Percentiles rank a stretch among this genome's conserved stretches.
These are phyloP conservation scores for Andricus curvator DNA, from an alignment of 2,888 invertebrate genomes.

Conservation along the genomic window DNA sequence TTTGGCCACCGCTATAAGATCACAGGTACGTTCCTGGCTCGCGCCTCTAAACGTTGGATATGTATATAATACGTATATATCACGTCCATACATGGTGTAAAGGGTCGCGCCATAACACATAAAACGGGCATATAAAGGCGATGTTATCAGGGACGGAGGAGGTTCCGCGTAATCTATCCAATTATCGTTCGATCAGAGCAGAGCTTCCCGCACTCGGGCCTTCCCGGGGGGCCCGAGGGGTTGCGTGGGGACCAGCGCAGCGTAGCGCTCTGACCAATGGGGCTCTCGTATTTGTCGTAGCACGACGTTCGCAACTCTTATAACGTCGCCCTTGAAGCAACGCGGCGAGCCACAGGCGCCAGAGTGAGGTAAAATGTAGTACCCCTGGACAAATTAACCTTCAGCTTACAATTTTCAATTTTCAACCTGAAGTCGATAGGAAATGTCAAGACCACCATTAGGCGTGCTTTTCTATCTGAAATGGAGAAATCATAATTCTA, in stretches of 20 bases:
- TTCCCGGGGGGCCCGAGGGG: conserved; percentile 36
- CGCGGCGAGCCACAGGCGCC: not conserved
- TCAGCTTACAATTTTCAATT: too few species aligned
- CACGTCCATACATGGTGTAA: conserved; percentile 25
- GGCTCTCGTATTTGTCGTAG: not conserved
- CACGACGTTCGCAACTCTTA: not conserved
- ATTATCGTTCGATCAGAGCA: conserved; percentile 75
- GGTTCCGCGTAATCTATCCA: conserved; percentile 77
- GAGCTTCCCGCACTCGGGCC: conserved; percentile 57
- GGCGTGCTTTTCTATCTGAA: too few species aligned
- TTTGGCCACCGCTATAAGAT: conserved; percentile 13
- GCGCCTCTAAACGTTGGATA: conserved; percentile 27
- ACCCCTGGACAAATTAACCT: too few species aligned
- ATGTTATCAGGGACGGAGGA: conserved; percentile 73
- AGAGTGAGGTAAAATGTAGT: not conserved
- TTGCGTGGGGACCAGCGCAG: not conserved
- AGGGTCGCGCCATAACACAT: conserved; percentile 56
- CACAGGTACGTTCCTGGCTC: conserved; percentile 12
- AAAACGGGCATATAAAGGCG: conserved; percentile 71
- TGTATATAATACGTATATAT: conserved; percentile 29
- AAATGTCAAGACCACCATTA: too few species aligned
- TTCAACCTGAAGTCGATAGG: too few species aligned
- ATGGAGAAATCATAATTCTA: too few species aligned
- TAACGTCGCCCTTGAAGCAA: conserved; percentile 1
- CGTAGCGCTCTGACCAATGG: not conserved